phyloP scores from a whole-genome alignment of 2,113 vertebrate species.

The Laticauda laticaudata region DNA sequence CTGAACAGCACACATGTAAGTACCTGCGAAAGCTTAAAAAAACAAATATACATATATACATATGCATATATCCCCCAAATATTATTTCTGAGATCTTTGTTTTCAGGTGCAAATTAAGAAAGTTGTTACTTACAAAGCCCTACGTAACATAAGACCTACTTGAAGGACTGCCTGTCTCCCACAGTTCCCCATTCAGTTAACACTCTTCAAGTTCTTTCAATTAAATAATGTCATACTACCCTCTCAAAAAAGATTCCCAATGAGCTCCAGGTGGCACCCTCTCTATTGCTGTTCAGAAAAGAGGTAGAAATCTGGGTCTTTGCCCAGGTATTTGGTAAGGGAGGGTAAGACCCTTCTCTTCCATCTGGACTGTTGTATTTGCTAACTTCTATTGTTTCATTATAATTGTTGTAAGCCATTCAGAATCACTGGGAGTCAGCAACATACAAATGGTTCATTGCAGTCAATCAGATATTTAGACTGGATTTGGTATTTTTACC shows the following conservation, averaged over 20 bases:
- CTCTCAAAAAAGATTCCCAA: not conserved
- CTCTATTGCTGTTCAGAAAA: not conserved
- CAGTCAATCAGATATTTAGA: not conserved
- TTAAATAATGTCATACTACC: not conserved
- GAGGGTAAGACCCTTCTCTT: not conserved
- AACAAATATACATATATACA: too few species aligned
- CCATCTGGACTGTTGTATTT: not conserved
- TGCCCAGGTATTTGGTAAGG: not conserved
- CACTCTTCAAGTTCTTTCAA: not conserved
- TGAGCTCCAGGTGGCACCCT: not conserved
- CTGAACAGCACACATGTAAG: too few species aligned
- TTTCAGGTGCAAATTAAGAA: not conserved
- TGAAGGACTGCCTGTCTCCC: not conserved
- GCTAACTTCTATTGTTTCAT: not conserved
- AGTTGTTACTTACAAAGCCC: not conserved
- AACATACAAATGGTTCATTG: not conserved
- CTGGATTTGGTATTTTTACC: not conserved
- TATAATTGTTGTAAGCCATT: not conserved
- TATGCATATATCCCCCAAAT: not conserved
- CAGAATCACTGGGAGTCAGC: not conserved
- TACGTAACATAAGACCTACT: not conserved
- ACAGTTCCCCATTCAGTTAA: not conserved
- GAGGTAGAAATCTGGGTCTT: not conserved
- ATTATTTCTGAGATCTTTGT: not conserved
- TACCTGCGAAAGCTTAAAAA: too few species aligned